Conservation (phyloP, 2,113 vertebrate species). For the Oryzias woworae region DNA sequence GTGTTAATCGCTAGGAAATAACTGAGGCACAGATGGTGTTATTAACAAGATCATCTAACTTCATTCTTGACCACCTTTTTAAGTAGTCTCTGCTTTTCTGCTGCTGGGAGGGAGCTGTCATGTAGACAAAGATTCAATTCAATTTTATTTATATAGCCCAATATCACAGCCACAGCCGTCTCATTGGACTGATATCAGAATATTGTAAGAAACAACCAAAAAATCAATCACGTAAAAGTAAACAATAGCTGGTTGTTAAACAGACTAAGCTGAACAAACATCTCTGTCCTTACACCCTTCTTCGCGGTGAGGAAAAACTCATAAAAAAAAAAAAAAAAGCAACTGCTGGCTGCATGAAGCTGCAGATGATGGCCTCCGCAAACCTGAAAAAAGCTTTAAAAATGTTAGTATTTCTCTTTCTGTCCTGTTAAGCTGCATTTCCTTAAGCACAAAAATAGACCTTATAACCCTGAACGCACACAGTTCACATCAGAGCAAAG, state of each 20-base stretch:
- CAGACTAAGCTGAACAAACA: too few relatives aligned
- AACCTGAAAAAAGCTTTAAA: too few relatives aligned
- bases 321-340: slow-evolving; percentile 37
- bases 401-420: not conserved
- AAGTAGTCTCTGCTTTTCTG: slow-evolving; percentile 44
- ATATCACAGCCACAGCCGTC: too few relatives aligned
- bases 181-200: too few relatives aligned
- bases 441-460: slow-evolving; percentile 2
- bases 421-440: not conserved
- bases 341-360: not conserved
- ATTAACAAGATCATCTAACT: slow-evolving; percentile 40
- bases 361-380: slow-evolving; percentile 17
- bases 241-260: too few relatives aligned
- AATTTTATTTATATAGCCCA: too few relatives aligned
- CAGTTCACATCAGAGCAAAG: slow-evolving; percentile 1
- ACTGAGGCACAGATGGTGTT: slow-evolving; percentile 16
- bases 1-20: not conserved
- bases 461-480: not conserved
- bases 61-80: slow-evolving; percentile 27
- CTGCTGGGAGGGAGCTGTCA: slow-evolving; percentile 39
- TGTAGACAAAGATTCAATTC: slow-evolving; percentile 26
- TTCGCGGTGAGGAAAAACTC: too few relatives aligned
- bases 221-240: too few relatives aligned
- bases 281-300: too few relatives aligned
- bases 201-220: too few relatives aligned